phyloP scores from a whole-genome alignment of 2,888 invertebrate species.

The Lissocephala sabroskyi region DNA sequence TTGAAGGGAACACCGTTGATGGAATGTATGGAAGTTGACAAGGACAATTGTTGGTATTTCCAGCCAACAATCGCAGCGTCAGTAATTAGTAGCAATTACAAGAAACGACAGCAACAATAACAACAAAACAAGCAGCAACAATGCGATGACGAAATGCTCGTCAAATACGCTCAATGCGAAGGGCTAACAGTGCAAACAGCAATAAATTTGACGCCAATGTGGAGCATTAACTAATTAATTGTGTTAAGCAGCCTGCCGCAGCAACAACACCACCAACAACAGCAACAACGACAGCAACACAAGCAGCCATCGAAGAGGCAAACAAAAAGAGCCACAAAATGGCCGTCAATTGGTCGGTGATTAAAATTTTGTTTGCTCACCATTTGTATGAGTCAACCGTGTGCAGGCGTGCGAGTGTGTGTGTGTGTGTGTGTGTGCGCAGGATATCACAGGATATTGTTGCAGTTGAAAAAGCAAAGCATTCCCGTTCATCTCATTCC shows the following conservation, averaged over 20 bases:
- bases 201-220: conserved; percentile 60
- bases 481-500: background rate
- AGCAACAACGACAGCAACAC: conserved; percentile 14
- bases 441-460: no score
- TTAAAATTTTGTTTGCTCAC: conserved; percentile 31
- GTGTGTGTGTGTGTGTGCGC: no score
- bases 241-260: conserved; percentile 52
- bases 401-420: no score
- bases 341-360: conserved; percentile 35
- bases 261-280: conserved; percentile 20
- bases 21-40: no score
- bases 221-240: conserved; percentile 60
- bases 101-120: background rate
- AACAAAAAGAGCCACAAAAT: conserved; percentile 24
- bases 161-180: conserved; percentile 32
- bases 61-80: conserved; percentile 37
- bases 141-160: conserved; percentile 25
- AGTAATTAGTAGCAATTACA: conserved; percentile 53
- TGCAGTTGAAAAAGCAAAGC: no score
- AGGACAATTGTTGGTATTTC: no score
- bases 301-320: conserved; percentile 12
- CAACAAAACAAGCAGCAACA: no score
- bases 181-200: conserved; percentile 35
- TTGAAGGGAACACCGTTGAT: no score
- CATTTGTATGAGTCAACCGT: conserved; percentile 5